Base-by-base conservation (phyloP, 2,888 invertebrate species). In the Chrysotoxum bicinctum region DNA sequence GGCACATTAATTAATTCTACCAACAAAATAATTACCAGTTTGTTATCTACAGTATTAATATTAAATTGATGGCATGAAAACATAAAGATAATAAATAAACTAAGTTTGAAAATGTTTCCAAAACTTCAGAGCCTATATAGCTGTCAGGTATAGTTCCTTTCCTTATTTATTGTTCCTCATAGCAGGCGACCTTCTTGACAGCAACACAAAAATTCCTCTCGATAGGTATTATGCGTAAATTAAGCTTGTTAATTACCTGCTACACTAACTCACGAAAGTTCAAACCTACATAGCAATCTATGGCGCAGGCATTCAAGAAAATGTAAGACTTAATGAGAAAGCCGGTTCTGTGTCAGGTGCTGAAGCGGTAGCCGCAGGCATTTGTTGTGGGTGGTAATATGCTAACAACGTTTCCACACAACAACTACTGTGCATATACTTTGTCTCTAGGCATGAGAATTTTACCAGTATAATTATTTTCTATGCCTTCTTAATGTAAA, bases 401-500 rank as follows among this genome's bases (percentile, higher is more conserved):
- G n/a, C 23, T 21, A 23, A 14, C 48, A 23, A 12, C 48, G 14
- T 48, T 48, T n/a, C 48, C 8, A 48, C 21, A 23, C 50, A 50
- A 50, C 8, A 26, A 26, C 50, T 50, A 50, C 48, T 48, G 48
- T 48, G 21, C 50, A n/a, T 23, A 50, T 23, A 50, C n/a, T 50
- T 50, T 23, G 48, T 21, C 1, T n/a, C 14, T 50, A 21, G 1
- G 14, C n/a, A 23, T 26, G 26, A 23, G 50, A 50, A 26, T 56
- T 21, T 35, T 58, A 37, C 40, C 62, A 26, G n/a, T 1, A 23
- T 82, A 82, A 82, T 82, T 82, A 82, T 35, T 50, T 50, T 58
- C 58, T 58, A 66, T 82, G 82, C 68, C 68, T 78, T 77, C 82
- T 40, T 45, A 77, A 82, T 82, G 77, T 68, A 72, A 78, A 83